A percentile compares a stretch with the other conserved stretches of the same genome.
Conservation (phyloP, 2,797 vertebrate genomes). For the Atherinosoma microstoma region DNA sequence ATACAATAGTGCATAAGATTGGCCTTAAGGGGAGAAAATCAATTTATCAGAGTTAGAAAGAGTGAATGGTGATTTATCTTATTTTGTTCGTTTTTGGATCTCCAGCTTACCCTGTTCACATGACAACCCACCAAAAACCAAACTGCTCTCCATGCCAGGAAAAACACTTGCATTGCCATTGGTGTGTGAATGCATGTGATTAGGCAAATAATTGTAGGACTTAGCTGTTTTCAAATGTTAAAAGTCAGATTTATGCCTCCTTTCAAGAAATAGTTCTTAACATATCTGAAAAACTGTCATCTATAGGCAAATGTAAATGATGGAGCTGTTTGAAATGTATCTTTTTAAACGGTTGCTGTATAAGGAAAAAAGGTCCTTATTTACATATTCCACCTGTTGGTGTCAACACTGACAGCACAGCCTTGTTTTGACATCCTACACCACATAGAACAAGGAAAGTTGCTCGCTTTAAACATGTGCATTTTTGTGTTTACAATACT, state of each 20-base stretch:
- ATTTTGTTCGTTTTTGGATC: constrained; percentile 13
- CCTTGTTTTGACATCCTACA: too few relatives aligned
- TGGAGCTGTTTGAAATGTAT: too few relatives aligned
- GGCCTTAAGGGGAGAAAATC: constrained; percentile 32
- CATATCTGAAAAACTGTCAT: neutral
- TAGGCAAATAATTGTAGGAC: neutral
- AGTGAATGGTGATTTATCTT: constrained; percentile 12
- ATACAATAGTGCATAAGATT: constrained; percentile 15
- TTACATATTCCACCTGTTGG: too few relatives aligned
- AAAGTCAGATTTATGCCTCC: neutral
- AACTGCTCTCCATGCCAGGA: neutral
- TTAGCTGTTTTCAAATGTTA: neutral
- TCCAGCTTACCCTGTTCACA: neutral
- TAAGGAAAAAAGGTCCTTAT: too few relatives aligned
- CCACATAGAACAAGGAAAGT: neutral
- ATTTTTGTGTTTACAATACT: neutral
- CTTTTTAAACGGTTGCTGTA: too few relatives aligned
- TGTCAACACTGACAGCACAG: too few relatives aligned
- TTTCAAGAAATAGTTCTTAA: neutral
- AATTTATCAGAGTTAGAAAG: constrained; percentile 25
- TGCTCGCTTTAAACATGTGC: neutral
- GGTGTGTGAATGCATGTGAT: neutral
- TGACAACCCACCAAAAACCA: neutral
- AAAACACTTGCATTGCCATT: neutral
- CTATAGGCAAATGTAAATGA: too few relatives aligned